Base-by-base conservation (phyloP, 2,113 vertebrate species). In the Bungarus multicinctus region DNA sequence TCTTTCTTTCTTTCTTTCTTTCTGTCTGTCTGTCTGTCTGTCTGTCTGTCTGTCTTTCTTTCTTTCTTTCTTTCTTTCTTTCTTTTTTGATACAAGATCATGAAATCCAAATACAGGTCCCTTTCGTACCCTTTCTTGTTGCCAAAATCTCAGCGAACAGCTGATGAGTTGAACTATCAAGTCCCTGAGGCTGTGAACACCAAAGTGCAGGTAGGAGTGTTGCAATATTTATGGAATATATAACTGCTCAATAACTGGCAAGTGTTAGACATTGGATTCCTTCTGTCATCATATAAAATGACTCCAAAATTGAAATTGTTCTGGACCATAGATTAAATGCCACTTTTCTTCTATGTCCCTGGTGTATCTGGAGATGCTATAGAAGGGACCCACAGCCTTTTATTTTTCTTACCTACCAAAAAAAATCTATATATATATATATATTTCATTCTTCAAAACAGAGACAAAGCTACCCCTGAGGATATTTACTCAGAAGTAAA, bases 61-160 rank as follows among this genome's bases (percentile, higher is more conserved):
- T 14, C 12, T 14, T 53, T 53, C 52, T 91, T 43, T 86, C 27
- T 55, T 20, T 10, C 2, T 27, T 27, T 27, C 22, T 58, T 58
- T 27, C 27, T 60, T 64, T 30, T 12, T 30, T n/a, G 30, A 69
- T 69, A 34, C 1, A 95, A 99, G 99, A 98, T 99, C 1, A 97
- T 99, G 98, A 99, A 99, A 96, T 97, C 98, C 30, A 99, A 99
- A 97, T 99, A 99, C 91, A 97, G 98, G 2, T 98, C 98, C 2
- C 97, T 98, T 89, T 98, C 99, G 0, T 99, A 98, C 57, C 99
- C 99, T 0, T 99, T 98, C 92, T 98, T 99, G 30, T 97, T 99
- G 93, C 99, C 99, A 10, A 99, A 99, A 96, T 98, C 99, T 92
- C 98, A 99, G 96, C 96, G 96, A 91, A 99, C 98, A 0, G 98